phyloP scores from a whole-genome alignment of 2,113 vertebrate species.

The Ophthalmolycus amberensis region DNA sequence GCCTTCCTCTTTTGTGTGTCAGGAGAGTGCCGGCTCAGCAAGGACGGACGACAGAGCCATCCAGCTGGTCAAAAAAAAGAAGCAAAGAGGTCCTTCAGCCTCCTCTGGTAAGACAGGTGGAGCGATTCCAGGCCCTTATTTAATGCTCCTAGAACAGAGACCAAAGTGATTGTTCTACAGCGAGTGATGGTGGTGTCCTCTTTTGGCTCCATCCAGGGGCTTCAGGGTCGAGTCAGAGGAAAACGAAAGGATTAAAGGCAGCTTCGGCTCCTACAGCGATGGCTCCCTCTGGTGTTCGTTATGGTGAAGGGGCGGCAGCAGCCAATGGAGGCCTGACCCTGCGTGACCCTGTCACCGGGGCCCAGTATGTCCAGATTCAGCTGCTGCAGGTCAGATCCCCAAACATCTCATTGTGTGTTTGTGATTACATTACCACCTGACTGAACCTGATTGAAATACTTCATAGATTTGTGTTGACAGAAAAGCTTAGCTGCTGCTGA shows the following conservation, averaged over 20 bases:
- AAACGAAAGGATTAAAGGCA: slow-evolving; percentile 82
- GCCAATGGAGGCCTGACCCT: slow-evolving; percentile 85
- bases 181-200: background rate
- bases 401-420: background rate
- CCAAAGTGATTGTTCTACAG: background rate
- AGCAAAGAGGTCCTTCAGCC: slow-evolving; percentile 84
- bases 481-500: background rate
- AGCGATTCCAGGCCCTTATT: background rate
- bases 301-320: slow-evolving; percentile 79
- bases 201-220: slow-evolving; percentile 70
- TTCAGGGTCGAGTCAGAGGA: slow-evolving; percentile 82
- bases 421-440: background rate
- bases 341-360: slow-evolving; percentile 85
- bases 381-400: slow-evolving; percentile 89
- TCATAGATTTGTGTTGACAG: background rate
- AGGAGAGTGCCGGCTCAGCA: slow-evolving; percentile 95
- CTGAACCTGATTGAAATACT: background rate
- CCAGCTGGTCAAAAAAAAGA: slow-evolving; percentile 93
- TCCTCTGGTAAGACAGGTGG: slow-evolving; percentile 81
- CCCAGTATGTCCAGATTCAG: slow-evolving; percentile 93
- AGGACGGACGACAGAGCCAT: slow-evolving; percentile 97
- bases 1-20: background rate
- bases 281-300: slow-evolving; percentile 70
- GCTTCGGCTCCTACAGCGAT: slow-evolving; percentile 59
- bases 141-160: background rate